phyloP scores from a whole-genome alignment of 2,888 invertebrate species.

The Sminthurides aquaticus region DNA sequence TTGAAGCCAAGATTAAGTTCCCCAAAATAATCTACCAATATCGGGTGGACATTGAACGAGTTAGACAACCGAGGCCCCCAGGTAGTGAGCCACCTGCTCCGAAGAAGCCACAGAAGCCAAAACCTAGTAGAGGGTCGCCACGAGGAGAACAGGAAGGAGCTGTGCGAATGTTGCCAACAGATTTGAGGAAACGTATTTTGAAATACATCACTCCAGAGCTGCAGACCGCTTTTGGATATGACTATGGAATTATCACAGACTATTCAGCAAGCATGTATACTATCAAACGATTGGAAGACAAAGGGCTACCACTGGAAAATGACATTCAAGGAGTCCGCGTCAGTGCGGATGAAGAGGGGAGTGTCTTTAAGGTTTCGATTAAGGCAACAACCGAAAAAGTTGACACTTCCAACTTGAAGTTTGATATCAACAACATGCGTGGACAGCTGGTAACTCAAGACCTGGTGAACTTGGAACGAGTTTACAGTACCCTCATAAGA shows the following conservation, averaged over 20 bases:
- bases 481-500: constrained; percentile 21
- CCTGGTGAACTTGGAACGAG: constrained; percentile 17
- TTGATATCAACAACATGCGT: constrained; percentile 18
- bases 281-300: constrained; percentile 10
- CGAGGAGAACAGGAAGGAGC: neutral
- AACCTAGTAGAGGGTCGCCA: neutral
- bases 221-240: constrained; percentile 4
- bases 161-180: constrained; percentile 12
- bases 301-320: neutral
- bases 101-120: neutral
- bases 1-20: constrained; percentile 14
- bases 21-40: constrained; percentile 16
- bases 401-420: constrained; percentile 8
- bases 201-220: neutral
- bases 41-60: constrained; percentile 8
- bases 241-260: constrained; percentile 20
- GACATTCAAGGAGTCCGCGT: constrained; percentile 1
- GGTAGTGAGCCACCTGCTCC: neutral
- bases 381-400: constrained; percentile 6
- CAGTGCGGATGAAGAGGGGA: constrained; percentile 9
- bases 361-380: constrained; percentile 3
- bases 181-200: constrained; percentile 10
- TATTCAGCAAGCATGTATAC: constrained; percentile 21
- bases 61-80: neutral
- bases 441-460: constrained; percentile 4